Evolutionary conservation across 2,113 vertebrate genomes (phyloP).

Genomic region (Lophochroa leadbeateri): DNA sequence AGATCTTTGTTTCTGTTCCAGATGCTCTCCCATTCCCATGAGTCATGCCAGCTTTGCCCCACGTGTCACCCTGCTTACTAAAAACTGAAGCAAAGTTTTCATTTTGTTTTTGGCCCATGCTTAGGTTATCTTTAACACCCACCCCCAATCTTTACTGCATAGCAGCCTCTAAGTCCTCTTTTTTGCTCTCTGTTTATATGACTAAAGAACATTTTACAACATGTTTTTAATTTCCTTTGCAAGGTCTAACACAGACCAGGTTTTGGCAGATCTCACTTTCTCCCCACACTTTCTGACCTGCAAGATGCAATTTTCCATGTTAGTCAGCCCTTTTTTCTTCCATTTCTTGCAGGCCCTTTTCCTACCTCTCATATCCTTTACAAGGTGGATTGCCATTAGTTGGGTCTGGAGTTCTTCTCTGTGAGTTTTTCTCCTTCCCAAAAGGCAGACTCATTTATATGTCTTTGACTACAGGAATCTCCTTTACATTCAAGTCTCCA

Average conservation of each 20-base stretch:
- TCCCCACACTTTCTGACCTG: not conserved
- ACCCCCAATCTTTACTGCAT: not conserved
- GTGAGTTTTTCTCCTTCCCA: not conserved
- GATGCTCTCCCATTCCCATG: not conserved
- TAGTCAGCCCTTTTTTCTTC: not conserved
- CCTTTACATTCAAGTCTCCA: not conserved
- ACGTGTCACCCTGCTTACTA: not conserved
- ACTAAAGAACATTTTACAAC: constrained; percentile 5
- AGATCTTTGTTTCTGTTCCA: not conserved
- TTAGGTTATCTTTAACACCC: not conserved
- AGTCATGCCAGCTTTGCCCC: not conserved
- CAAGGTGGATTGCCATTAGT: not conserved
- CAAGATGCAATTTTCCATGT: constrained; percentile 6
- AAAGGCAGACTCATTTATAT: not conserved
- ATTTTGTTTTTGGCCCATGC: not conserved
- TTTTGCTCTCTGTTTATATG: not conserved
- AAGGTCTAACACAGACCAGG: not conserved
- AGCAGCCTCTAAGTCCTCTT: not conserved
- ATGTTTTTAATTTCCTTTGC: constrained; percentile 59
- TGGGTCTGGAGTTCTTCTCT: not conserved
- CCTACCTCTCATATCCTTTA: not conserved
- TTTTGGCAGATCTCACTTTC: constrained; percentile 17
- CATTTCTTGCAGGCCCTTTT: not conserved
- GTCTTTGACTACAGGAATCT: not conserved
- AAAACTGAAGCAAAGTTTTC: not conserved